phyloP scores from a whole-genome alignment of 1,140 invertebrate species.

The Pseudomyrmex gracilis region DNA sequence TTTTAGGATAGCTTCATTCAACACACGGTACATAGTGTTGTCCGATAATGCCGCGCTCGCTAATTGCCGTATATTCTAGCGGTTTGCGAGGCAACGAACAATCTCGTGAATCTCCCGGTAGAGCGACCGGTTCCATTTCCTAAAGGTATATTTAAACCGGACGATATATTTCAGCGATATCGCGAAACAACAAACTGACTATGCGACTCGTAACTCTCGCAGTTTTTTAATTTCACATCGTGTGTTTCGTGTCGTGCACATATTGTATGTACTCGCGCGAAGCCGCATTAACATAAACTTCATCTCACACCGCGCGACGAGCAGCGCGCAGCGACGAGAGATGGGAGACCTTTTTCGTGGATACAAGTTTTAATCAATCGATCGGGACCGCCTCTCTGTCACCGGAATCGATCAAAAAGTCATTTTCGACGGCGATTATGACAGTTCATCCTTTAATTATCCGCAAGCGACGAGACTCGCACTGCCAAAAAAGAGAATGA shows the following conservation, averaged over 20 bases:
- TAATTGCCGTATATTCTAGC: slow-evolving; percentile 58
- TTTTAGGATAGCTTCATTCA: slow-evolving; percentile 54
- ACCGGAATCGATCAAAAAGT: slow-evolving; percentile 31
- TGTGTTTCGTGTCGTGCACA: too few relatives aligned
- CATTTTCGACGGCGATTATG: slow-evolving; percentile 37
- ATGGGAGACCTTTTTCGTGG: not conserved
- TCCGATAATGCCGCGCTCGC: slow-evolving; percentile 56
- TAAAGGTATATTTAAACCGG: slow-evolving; percentile 6
- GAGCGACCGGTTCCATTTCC: slow-evolving; percentile 6
- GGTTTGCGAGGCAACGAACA: slow-evolving; percentile 44
- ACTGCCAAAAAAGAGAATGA: slow-evolving; percentile 1
- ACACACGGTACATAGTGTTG: slow-evolving; percentile 29
- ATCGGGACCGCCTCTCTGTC: slow-evolving; percentile 50
- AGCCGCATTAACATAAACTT: slow-evolving; percentile 45
- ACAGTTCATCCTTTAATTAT: slow-evolving; percentile 47
- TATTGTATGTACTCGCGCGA: slow-evolving; percentile 4
- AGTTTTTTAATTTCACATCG: slow-evolving; percentile 37
- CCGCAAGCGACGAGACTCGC: slow-evolving; percentile 15
- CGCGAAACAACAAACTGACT: not conserved
- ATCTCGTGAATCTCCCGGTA: slow-evolving; percentile 54
- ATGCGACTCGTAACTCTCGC: slow-evolving; percentile 19
- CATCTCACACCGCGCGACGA: slow-evolving; percentile 21
- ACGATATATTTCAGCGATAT: slow-evolving; percentile 36
- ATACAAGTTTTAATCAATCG: slow-evolving; percentile 40
- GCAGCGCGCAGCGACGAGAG: not conserved